Evolutionary conservation across 2,113 vertebrate genomes (phyloP).

Genomic region (Sialia sialis): DNA sequence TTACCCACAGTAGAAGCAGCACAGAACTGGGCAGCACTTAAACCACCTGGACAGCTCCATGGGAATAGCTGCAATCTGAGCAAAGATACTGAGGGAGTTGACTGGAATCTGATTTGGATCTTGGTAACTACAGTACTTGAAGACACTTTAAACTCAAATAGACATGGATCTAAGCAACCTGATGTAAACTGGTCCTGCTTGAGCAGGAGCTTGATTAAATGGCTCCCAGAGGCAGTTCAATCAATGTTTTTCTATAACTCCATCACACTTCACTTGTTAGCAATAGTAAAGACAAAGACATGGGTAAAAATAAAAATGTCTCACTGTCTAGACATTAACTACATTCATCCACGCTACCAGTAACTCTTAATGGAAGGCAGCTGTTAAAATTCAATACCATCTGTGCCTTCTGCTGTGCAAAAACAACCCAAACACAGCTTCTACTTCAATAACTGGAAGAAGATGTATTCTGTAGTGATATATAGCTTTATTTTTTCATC

Average conservation of each 20-base stretch:
- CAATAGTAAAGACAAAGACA: neutral
- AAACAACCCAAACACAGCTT: neutral
- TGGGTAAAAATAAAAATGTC: neutral
- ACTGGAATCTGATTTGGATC: neutral
- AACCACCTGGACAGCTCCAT: neutral
- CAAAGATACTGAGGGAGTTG: neutral
- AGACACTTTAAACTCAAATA: neutral
- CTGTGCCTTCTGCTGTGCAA: neutral
- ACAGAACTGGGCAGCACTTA: neutral
- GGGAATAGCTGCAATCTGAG: neutral
- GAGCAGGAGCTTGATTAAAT: neutral
- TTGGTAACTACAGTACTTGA: neutral
- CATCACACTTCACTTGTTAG: neutral
- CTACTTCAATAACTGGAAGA: neutral
- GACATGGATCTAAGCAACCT: neutral
- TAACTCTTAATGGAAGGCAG: neutral
- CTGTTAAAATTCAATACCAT: conserved; percentile 8
- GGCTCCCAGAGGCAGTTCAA: neutral
- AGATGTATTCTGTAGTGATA: neutral
- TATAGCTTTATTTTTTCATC: neutral
- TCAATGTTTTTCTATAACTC: neutral
- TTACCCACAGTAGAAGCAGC: neutral
- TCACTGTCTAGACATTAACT: neutral
- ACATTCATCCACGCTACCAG: neutral
- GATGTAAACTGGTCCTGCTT: neutral